Evolutionary conservation across 2,797 vertebrate species (phyloP), one percentile per base, ranked within the genome.

Genomic region (Hoplostethus atlanticus): DNA sequence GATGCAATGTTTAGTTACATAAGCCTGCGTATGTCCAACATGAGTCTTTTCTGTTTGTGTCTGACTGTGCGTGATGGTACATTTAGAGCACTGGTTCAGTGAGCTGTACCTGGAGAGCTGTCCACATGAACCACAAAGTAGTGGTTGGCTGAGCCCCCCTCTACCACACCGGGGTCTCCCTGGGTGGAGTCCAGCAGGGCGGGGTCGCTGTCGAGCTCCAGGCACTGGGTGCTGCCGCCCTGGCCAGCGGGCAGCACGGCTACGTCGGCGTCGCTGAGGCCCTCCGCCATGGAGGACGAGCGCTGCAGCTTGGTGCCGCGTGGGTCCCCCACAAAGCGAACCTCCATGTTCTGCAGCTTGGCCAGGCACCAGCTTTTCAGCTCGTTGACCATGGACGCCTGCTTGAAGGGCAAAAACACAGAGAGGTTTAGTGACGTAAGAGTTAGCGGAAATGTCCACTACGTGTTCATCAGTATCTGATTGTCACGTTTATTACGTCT

Each of bases 311-410:
- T 77, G 64, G 62, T 6, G 38, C 68, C 6, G 57, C 86, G 81
- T 61, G 93, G 91, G 25, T 97, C 96, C 65, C 95, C 95, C 17
- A 93, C 94, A 79, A 97, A 91, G 61, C 92, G 96, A 52, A 94
- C 81, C 87, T 99, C 97, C 87, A 98, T 93, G 87, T 94, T 96
- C 84, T 98, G 97, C 82, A 99, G 96, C 93, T 97, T 98, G 69
- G 97, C 90, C 90, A 96, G 80, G 90, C 97, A 99, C 98, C 98
- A 99, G 76, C 91, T 96, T 94, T 99, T 99, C 89, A 99, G 92
- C 83, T 99, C 97, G 15, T 92, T 93, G 0, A 96, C 95, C 85
- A 98, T 92, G 5, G 96, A 97, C 6, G 86, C 91, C 97, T 99
- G 77, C 54, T 80, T 88, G 65, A 89, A 87, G 87, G 34, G 46